These are phyloP conservation scores for Thera britannica DNA, from an alignment of 2,888 invertebrate species.

Conservation along the genomic window DNA sequence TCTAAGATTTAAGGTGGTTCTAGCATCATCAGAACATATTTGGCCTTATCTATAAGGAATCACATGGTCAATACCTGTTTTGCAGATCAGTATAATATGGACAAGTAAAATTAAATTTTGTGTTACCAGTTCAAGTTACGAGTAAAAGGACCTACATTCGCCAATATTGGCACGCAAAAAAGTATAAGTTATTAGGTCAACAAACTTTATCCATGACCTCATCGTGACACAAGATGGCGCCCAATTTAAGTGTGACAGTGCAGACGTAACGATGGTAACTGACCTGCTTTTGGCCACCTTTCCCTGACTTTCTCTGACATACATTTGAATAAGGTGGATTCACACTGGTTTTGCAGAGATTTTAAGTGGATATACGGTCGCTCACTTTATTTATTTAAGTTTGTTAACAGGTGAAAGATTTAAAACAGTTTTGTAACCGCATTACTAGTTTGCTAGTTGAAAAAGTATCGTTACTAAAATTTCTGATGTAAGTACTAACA, in stretches of 20 bases:
- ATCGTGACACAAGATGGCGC: slow-evolving; percentile 41
- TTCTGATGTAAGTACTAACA: too few relatives aligned
- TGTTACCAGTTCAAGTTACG: too few relatives aligned
- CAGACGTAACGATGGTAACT: slow-evolving; percentile 77
- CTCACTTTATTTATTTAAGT: background rate
- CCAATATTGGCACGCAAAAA: slow-evolving; percentile 17
- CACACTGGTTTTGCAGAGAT: slow-evolving; percentile 36
- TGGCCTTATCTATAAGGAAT: background rate
- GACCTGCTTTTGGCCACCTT: slow-evolving; percentile 73
- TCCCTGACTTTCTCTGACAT: slow-evolving; percentile 79
- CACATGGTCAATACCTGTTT: background rate
- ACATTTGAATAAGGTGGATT: slow-evolving; percentile 51
- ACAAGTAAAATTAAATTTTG: too few relatives aligned
- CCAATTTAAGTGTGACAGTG: slow-evolving; percentile 74
- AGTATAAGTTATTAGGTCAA: slow-evolving; percentile 29
- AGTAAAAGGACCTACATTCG: background rate
- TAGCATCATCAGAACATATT: too few relatives aligned
- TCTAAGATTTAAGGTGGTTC: too few relatives aligned
- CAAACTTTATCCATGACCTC: slow-evolving; percentile 42
- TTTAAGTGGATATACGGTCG: slow-evolving; percentile 6
- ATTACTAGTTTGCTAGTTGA: too few relatives aligned
- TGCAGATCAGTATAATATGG: background rate
- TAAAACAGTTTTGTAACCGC: too few relatives aligned
- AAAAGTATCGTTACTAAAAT: too few relatives aligned
- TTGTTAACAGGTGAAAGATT: too few relatives aligned